Base-by-base conservation (phyloP, 1,140 invertebrate species). In the Leptestheria dahalacensis region DNA sequence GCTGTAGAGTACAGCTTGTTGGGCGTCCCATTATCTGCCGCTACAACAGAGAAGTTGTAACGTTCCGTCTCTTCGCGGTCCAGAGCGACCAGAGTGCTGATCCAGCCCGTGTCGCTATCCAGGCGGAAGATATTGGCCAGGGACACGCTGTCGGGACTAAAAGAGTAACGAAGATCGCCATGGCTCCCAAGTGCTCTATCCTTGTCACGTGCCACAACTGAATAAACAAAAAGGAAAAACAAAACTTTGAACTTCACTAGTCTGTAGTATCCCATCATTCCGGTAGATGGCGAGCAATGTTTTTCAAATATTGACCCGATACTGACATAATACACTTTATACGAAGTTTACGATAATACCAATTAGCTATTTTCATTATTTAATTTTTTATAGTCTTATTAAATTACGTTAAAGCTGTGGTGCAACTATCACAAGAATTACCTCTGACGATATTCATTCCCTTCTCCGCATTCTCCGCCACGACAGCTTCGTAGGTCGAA, bases 71-170 rank as follows among this genome's bases (percentile, higher is more conserved):
- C 73, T 74, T 95, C 91, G 68, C 85, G 82, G 71, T 95, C 91
- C 55, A 96, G 71, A 29, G 77, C 70, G 1, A 81, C 79, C 29
- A 84, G 72, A 1, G 83, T 84, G 9, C 79, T 84, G 60, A 97
- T 83, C 82, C 88, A 89, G 1, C 93, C 93, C 0, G 85, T 84
- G 68, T 84, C 82, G 2, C 83, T 73, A 71, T 95, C 88, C 33
- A 95, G 79, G 1, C 85, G 80, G 72, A 95, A 94, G 18, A 85
- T 76, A 66, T 82, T 83, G 15, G 79, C 77, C 12, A 81, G 69
- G 24, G 58, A 47, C 23, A 77, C 79, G 55, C 77, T 71, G 29
- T 78, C 70, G 65, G 70, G 68, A 69, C 77, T 48, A 51, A 91
- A 77, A 1, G 82, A 80, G 66, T 88, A 92, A 15, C 84, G 76